A percentile compares a stretch with the other conserved stretches of the same genome.
Evolutionary conservation across 2,888 invertebrate genomes (phyloP).

Genomic region (Drosophila merina): DNA sequence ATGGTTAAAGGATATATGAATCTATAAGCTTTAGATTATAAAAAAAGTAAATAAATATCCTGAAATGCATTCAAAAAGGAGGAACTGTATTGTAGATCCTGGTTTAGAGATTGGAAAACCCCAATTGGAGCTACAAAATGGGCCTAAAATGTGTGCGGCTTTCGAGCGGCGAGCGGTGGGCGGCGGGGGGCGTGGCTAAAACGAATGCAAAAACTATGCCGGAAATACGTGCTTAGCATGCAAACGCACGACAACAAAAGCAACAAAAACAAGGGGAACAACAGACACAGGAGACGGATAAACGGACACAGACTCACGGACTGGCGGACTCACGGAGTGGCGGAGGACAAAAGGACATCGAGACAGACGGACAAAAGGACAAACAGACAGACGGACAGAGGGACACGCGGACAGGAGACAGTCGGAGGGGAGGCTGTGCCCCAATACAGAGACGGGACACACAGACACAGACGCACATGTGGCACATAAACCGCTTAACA

Average conservation of each 20-base stretch:
- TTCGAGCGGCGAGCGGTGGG: too few relatives aligned
- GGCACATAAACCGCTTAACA: conserved; percentile 76
- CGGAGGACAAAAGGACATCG: conserved; percentile 5
- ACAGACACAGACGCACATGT: conserved; percentile 31
- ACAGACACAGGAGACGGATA: conserved; percentile 30
- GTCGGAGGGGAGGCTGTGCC: conserved; percentile 42
- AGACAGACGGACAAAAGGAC: conserved; percentile 19
- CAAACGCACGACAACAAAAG: conserved; percentile 45
- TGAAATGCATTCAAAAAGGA: too few relatives aligned
- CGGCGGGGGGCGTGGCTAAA: conserved; percentile 9
- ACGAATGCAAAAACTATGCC: conserved; percentile 72
- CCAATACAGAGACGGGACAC: conserved; percentile 17
- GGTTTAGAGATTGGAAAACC: neutral
- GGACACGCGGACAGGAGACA: conserved; percentile 14
- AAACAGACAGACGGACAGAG: conserved; percentile 5
- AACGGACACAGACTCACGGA: conserved; percentile 6
- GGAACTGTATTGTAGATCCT: neutral
- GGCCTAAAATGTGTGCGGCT: conserved; percentile 16
- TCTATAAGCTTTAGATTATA: too few relatives aligned
- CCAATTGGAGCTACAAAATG: conserved; percentile 28
- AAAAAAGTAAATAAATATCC: too few relatives aligned
- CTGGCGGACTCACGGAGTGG: conserved; percentile 7
- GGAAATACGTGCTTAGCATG: conserved; percentile 72
- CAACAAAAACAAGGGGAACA: conserved; percentile 35
- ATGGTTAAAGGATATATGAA: neutral